These are phyloP conservation scores for Trinectes maculatus DNA, from an alignment of 2,113 vertebrate species.

Conservation along the genomic window DNA sequence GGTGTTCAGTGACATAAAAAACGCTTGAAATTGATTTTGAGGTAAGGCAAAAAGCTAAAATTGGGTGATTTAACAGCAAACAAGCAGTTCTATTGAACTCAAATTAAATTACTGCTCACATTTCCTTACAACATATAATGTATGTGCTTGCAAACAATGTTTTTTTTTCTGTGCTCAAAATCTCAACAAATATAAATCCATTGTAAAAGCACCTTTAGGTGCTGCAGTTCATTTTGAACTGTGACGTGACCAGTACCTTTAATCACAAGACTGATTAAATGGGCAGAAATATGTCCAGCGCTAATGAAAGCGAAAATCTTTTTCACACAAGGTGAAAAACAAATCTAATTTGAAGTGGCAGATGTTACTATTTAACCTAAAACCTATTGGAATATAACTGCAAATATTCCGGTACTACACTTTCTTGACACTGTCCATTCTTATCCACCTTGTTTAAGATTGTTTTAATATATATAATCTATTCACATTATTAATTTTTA, in stretches of 20 bases:
- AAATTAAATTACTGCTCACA: not conserved
- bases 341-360: slow-evolving; percentile 49
- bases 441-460: slow-evolving; percentile 61
- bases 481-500: slow-evolving; percentile 67
- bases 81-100: not conserved
- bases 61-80: not conserved
- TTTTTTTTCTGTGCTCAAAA: not conserved
- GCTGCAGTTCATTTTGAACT: slow-evolving; percentile 24
- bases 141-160: not conserved
- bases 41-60: not conserved
- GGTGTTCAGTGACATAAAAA: too few species aligned
- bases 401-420: slow-evolving; percentile 48
- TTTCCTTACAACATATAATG: not conserved
- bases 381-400: slow-evolving; percentile 24
- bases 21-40: not conserved
- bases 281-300: slow-evolving; percentile 12
- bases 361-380: slow-evolving; percentile 39
- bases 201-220: slow-evolving; percentile 32
- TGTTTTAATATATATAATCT: slow-evolving; percentile 58
- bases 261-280: slow-evolving; percentile 24
- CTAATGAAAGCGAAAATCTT: slow-evolving; percentile 10
- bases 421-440: slow-evolving; percentile 35
- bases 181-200: slow-evolving; percentile 16
- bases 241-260: slow-evolving; percentile 14
- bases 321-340: slow-evolving; percentile 29